Evolutionary conservation across 2,797 vertebrate species (phyloP).

Genomic region (Betta splendens): DNA sequence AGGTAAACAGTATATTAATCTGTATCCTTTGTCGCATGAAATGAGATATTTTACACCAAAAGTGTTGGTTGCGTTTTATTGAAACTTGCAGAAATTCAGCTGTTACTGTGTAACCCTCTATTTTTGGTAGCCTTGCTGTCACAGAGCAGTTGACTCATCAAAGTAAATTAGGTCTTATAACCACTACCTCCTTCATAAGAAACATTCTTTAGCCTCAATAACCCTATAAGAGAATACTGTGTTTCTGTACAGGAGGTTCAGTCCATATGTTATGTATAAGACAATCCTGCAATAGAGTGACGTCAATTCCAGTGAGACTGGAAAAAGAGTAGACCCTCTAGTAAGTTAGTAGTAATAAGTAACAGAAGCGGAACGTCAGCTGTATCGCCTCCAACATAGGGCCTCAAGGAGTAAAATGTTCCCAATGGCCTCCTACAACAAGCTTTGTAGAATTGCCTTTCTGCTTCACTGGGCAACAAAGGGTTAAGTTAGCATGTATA

Average conservation of each 20-base stretch:
- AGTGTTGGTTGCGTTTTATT: not conserved
- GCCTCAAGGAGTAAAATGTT: conserved; percentile 30
- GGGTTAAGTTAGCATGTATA: conserved; percentile 54
- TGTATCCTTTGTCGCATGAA: not conserved
- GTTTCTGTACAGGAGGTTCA: too few species aligned
- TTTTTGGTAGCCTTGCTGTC: not conserved
- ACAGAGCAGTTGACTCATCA: not conserved
- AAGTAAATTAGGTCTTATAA: not conserved
- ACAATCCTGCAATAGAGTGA: conserved; percentile 12
- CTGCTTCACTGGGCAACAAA: conserved; percentile 69
- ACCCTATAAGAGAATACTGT: not conserved
- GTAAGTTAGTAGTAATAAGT: too few species aligned
- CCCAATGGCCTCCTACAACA: conserved; percentile 58
- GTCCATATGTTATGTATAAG: conserved; percentile 16
- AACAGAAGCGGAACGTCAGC: not conserved
- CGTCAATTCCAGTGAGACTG: too few species aligned
- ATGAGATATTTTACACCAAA: not conserved
- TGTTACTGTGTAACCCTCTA: not conserved
- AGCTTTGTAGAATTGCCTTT: conserved; percentile 60
- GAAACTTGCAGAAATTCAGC: not conserved
- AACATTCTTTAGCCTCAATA: not conserved
- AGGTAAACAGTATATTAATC: not conserved
- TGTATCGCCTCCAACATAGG: conserved; percentile 4
- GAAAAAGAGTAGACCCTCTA: too few species aligned
- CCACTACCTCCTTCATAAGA: not conserved